These are phyloP conservation scores for Pseudolaguvia tuberculata DNA, from an alignment of 2,113 vertebrate species.

Conservation along the genomic window DNA sequence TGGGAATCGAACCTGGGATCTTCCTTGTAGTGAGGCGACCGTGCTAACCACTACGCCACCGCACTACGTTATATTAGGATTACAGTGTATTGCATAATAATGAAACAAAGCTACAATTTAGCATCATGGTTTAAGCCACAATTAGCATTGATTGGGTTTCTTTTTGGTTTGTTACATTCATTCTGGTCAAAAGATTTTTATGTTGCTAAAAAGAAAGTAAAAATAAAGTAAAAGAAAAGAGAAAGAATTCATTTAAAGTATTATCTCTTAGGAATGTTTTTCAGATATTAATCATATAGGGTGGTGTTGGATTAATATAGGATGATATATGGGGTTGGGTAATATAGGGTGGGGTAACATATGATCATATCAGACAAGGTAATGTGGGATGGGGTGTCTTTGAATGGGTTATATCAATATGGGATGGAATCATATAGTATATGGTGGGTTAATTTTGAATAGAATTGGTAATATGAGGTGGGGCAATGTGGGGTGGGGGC, in stretches of 20 bases:
- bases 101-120: background rate
- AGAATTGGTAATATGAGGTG: no score
- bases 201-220: slow-evolving; percentile 1
- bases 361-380: no score
- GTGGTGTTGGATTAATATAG: background rate
- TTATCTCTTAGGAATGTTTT: background rate
- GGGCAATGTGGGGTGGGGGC: no score
- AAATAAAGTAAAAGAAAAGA: background rate
- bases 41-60: no score
- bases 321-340: no score
- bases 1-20: no score
- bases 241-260: background rate
- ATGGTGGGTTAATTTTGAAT: no score
- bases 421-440: no score
- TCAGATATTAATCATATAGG: background rate
- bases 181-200: background rate
- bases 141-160: background rate
- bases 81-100: background rate
- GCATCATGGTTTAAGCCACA: background rate
- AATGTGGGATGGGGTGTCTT: no score
- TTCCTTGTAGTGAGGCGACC: no score
- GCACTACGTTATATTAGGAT: background rate
- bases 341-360: no score
- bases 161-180: slow-evolving; percentile 14
- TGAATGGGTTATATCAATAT: no score